Evolutionary conservation across 2,888 invertebrate genomes (phyloP).

Genomic region (Archaeoteleia sp.): DNA sequence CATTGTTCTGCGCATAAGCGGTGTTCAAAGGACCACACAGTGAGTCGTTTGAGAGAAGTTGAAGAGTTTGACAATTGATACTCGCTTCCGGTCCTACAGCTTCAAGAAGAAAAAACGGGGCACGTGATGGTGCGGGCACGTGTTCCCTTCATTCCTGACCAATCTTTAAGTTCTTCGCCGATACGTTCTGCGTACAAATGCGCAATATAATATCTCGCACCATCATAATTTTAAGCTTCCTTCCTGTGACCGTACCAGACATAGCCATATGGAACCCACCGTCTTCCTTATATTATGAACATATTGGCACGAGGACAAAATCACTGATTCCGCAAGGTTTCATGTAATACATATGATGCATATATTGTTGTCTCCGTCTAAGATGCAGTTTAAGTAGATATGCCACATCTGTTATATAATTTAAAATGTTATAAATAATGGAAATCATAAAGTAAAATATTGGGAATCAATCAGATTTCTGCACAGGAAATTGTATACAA

Average conservation of each 20-base stretch:
- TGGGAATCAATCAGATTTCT: too few species aligned
- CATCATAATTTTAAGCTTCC: slow-evolving; percentile 62
- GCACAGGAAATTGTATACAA: too few species aligned
- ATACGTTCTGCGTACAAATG: slow-evolving; percentile 55
- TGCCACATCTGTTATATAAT: too few species aligned
- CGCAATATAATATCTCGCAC: slow-evolving; percentile 61
- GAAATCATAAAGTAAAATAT: too few species aligned
- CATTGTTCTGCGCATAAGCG: slow-evolving; percentile 23
- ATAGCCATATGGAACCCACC: slow-evolving; percentile 31
- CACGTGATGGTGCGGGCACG: slow-evolving; percentile 46
- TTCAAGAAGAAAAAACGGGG: slow-evolving; percentile 37
- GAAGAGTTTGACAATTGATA: slow-evolving; percentile 37
- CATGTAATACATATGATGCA: too few species aligned
- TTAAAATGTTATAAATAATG: too few species aligned
- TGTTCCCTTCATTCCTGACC: slow-evolving; percentile 29
- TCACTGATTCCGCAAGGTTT: too few species aligned
- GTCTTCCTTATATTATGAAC: neutral
- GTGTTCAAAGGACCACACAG: slow-evolving; percentile 42
- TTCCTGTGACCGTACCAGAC: slow-evolving; percentile 55
- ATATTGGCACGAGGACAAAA: slow-evolving; percentile 28
- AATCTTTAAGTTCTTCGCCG: slow-evolving; percentile 47
- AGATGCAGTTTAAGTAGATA: too few species aligned
- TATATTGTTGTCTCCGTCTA: too few species aligned
- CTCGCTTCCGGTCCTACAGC: slow-evolving; percentile 39
- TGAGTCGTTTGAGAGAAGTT: slow-evolving; percentile 7